Percentiles rank a stretch among this genome's conserved stretches.
These are phyloP conservation scores for Amazona ochrocephala DNA, from an alignment of 2,797 vertebrate genomes.

Conservation along the genomic window DNA sequence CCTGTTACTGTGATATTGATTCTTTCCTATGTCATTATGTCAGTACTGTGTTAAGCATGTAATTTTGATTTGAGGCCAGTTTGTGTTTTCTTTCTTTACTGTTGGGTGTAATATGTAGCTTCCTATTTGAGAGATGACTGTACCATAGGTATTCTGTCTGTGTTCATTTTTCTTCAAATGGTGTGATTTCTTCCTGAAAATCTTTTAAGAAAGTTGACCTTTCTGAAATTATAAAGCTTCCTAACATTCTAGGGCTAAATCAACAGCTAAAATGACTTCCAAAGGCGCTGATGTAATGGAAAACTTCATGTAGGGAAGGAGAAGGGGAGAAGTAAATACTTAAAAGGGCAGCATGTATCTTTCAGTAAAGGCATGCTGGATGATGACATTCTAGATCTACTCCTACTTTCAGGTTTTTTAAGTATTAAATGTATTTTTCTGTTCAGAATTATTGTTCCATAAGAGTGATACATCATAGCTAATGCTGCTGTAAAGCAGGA, in stretches of 20 bases:
- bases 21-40: background rate
- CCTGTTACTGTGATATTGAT: background rate
- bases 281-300: background rate
- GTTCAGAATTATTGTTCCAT: conserved; percentile 11
- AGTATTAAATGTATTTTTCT: conserved; percentile 18
- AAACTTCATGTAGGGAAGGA: background rate
- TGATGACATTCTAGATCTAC: background rate
- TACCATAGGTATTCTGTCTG: background rate
- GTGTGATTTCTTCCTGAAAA: background rate
- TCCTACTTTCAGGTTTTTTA: background rate
- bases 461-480: background rate
- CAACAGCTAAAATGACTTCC: background rate
- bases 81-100: background rate
- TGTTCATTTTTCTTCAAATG: background rate
- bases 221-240: background rate
- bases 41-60: background rate
- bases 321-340: background rate
- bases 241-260: background rate
- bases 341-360: background rate
- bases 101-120: background rate
- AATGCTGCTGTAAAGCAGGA: conserved; percentile 25
- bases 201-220: background rate
- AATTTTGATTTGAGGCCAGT: background rate
- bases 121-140: background rate
- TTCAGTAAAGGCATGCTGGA: background rate